Percentiles rank a stretch among this genome's conserved stretches.
Conservation (phyloP, 1,140 invertebrate genomes). For the Bacillus rossius region DNA sequence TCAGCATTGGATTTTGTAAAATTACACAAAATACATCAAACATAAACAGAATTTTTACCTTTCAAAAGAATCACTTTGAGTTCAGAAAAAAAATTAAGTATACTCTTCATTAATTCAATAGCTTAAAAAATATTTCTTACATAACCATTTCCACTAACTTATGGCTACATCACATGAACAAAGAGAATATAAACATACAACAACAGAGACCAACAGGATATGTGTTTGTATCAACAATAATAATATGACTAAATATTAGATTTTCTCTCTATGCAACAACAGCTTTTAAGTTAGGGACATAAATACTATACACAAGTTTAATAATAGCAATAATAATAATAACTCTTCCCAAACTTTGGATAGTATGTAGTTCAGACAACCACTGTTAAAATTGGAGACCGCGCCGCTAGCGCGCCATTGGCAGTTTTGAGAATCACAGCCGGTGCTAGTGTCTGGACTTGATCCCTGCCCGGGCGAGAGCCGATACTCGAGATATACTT, state of each 20-base stretch:
- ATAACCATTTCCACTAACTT: slow-evolving; percentile 24
- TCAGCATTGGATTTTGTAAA: too few species aligned
- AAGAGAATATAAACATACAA: slow-evolving; percentile 10
- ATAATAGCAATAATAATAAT: slow-evolving; percentile 1
- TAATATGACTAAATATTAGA: too few species aligned
- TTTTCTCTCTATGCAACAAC: slow-evolving; percentile 4
- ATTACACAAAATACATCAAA: too few species aligned
- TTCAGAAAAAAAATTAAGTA: slow-evolving; percentile 12
- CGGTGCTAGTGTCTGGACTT: slow-evolving; percentile 18
- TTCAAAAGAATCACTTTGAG: slow-evolving; percentile 6
- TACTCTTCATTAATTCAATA: slow-evolving; percentile 9
- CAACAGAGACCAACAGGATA: slow-evolving; percentile 16
- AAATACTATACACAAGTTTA: slow-evolving; percentile 5
- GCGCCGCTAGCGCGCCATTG: slow-evolving; percentile 13
- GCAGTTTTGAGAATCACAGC: slow-evolving; percentile 25
- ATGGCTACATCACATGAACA: slow-evolving; percentile 25
- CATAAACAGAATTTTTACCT: slow-evolving; percentile 13
- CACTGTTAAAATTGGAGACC: slow-evolving; percentile 9
- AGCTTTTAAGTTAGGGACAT: slow-evolving; percentile 4
- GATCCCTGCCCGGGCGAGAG: slow-evolving; percentile 19
- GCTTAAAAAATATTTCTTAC: slow-evolving; percentile 14
- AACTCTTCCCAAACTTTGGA: not conserved
- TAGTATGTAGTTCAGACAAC: slow-evolving; percentile 5
- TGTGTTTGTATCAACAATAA: too few species aligned
- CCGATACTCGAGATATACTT: slow-evolving; percentile 16